A percentile compares a stretch with the other conserved stretches of the same genome.
Conservation (phyloP, 1,140 invertebrate species). For the Archivesica marissinica region DNA sequence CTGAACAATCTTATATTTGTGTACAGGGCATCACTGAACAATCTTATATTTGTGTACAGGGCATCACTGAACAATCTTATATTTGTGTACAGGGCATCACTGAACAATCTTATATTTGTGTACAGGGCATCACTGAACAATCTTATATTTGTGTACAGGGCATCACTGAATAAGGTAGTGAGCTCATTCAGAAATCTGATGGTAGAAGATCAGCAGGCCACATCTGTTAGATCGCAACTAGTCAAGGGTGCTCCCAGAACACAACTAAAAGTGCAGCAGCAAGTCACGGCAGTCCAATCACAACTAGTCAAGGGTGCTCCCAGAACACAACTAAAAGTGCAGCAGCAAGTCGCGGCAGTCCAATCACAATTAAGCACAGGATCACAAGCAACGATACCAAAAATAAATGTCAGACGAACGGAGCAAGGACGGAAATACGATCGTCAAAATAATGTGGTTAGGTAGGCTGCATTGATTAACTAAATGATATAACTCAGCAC, state of each 20-base stretch:
- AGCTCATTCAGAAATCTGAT: slow-evolving; percentile 78
- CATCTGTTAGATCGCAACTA: neutral
- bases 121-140: too few relatives aligned
- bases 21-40: too few relatives aligned
- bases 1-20: too few relatives aligned
- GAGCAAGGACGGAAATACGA: neutral
- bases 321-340: slow-evolving; percentile 75
- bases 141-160: slow-evolving; percentile 67
- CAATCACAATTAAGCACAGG: neutral
- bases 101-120: too few relatives aligned
- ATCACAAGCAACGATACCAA: neutral
- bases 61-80: too few relatives aligned
- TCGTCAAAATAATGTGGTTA: slow-evolving; percentile 8
- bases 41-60: too few relatives aligned
- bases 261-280: slow-evolving; percentile 73
- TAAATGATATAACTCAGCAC: neutral
- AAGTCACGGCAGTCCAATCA: neutral
- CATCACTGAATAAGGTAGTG: slow-evolving; percentile 68
- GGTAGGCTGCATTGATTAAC: neutral
- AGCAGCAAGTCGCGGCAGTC: slow-evolving; percentile 40
- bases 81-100: too few relatives aligned
- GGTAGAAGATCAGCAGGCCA: slow-evolving; percentile 68
- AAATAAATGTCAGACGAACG: neutral
- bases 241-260: slow-evolving; percentile 57
- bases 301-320: neutral